Percentiles rank a stretch among this genome's conserved stretches.
Evolutionary conservation across 2,888 invertebrate species (phyloP).

Genomic region (Himalopsyche tibetana): DNA sequence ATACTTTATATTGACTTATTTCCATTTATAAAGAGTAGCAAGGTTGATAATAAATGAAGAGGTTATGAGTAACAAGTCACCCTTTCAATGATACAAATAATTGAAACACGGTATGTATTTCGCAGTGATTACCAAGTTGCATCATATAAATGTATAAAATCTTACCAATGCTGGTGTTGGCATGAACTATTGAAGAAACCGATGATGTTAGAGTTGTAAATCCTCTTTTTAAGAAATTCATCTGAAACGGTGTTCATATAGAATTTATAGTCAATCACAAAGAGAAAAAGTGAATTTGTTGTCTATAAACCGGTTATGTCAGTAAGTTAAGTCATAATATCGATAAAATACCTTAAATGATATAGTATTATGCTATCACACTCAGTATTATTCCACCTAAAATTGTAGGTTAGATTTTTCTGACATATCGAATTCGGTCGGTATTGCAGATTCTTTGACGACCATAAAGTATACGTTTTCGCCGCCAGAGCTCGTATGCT

Average conservation of each 20-base stretch:
- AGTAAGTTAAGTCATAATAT: background rate
- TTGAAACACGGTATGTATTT: too few species aligned
- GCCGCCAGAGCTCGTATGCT: background rate
- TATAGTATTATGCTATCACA: background rate
- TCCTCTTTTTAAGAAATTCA: slow-evolving; percentile 58
- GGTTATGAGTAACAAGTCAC: too few species aligned
- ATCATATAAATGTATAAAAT: background rate
- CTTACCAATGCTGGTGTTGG: slow-evolving; percentile 37
- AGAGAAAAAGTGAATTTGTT: too few species aligned
- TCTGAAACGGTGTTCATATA: slow-evolving; percentile 45
- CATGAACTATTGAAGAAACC: slow-evolving; percentile 35
- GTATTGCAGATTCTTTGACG: background rate
- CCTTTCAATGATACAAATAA: too few species aligned
- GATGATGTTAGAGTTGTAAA: slow-evolving; percentile 50
- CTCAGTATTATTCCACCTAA: background rate
- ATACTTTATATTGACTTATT: too few species aligned
- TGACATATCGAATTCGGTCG: background rate
- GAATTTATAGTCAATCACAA: background rate
- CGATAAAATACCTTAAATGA: background rate
- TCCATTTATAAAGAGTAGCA: too few species aligned
- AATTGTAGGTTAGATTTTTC: background rate
- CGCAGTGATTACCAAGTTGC: background rate
- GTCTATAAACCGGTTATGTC: too few species aligned
- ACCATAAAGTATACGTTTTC: background rate
- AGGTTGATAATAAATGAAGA: too few species aligned